These are phyloP conservation scores for Microtus ochrogaster DNA, from an alignment of 2,113 vertebrate species.

Conservation along the genomic window DNA sequence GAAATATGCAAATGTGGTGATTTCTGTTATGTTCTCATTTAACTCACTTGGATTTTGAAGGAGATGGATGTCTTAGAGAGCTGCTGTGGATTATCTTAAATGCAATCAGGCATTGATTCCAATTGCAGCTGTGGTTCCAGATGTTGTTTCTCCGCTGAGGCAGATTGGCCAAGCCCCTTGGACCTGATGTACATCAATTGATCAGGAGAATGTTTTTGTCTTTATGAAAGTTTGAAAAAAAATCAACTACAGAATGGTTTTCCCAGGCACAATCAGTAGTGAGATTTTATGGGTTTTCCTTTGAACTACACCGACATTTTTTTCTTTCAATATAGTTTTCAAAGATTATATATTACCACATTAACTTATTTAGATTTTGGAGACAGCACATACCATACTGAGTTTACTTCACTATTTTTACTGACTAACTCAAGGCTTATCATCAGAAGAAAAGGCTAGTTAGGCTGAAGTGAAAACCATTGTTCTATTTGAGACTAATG, in stretches of 20 bases:
- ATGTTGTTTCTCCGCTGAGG: constrained; percentile 51
- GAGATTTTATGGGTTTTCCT: neutral
- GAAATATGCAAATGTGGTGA: constrained; percentile 55
- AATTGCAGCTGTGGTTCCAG: constrained; percentile 69
- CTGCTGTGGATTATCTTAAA: constrained; percentile 60
- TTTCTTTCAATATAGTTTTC: constrained; percentile 34
- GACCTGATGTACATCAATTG: constrained; percentile 41
- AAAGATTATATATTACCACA: neutral
- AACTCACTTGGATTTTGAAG: constrained; percentile 50
- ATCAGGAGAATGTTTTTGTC: constrained; percentile 40
- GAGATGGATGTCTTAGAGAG: constrained; percentile 60
- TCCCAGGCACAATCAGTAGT: neutral
- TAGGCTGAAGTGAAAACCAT: neutral
- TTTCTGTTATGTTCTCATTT: constrained; percentile 62
- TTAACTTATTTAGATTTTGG: constrained; percentile 30
- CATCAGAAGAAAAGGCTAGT: constrained; percentile 7
- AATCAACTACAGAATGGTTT: neutral
- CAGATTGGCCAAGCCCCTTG: constrained; percentile 12
- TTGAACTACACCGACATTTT: neutral
- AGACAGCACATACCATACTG: neutral
- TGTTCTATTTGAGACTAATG: neutral
- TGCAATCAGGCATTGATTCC: constrained; percentile 66
- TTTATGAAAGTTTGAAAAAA: neutral
- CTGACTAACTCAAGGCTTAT: neutral
- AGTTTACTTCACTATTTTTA: neutral